These are phyloP conservation scores for Nomada hirtipes DNA, from an alignment of 2,888 invertebrate species.

Conservation along the genomic window DNA sequence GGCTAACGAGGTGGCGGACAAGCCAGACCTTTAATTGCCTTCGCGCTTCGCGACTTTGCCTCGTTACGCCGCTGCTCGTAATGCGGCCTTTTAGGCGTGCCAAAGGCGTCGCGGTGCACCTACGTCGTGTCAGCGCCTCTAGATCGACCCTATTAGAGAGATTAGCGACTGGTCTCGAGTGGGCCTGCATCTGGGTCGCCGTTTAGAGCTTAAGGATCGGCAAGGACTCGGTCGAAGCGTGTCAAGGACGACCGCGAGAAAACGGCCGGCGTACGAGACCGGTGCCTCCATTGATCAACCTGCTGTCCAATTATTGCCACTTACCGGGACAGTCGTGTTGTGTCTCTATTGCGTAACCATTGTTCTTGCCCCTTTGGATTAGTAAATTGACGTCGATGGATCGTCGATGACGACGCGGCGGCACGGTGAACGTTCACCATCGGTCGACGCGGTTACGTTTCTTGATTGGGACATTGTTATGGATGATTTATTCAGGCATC, in stretches of 20 bases:
- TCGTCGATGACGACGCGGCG: background rate
- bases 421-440: conserved; percentile 6
- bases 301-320: conserved; percentile 67
- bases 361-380: conserved; percentile 26
- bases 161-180: conserved; percentile 55
- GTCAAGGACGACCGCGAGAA: conserved; percentile 70
- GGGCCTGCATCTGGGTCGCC: conserved; percentile 67
- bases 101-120: conserved; percentile 26
- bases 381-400: conserved; percentile 28
- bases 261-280: conserved; percentile 16
- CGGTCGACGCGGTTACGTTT: background rate
- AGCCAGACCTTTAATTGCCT: conserved; percentile 69
- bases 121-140: conserved; percentile 46
- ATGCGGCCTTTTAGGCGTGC: conserved; percentile 11
- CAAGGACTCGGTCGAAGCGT: conserved; percentile 67
- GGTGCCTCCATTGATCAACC: conserved; percentile 46
- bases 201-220: conserved; percentile 65
- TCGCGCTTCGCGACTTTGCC: conserved; percentile 41
- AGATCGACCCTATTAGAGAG: conserved; percentile 66
- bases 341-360: conserved; percentile 44
- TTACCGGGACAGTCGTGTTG: conserved; percentile 53
- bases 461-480: background rate
- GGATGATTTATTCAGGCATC: conserved; percentile 46
- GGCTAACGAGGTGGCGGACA: conserved; percentile 68
- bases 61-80: conserved; percentile 16